Conservation (phyloP, 2,888 invertebrate genomes). For the Cepaea hortensis region DNA sequence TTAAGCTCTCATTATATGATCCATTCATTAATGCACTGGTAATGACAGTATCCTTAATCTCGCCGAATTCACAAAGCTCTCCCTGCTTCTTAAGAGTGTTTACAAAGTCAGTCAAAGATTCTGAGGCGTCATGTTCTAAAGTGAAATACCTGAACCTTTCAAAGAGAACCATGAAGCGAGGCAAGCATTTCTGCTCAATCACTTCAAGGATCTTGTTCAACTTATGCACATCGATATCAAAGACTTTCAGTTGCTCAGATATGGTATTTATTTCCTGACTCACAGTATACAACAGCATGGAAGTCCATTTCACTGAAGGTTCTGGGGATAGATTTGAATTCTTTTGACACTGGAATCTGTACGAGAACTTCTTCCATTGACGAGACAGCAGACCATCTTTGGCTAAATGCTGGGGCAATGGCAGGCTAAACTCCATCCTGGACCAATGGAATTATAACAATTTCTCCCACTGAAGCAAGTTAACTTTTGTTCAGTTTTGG, state of each 20-base stretch:
- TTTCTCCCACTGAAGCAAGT: background rate
- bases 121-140: constrained; percentile 18
- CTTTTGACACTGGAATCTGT: constrained; percentile 15
- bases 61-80: constrained; percentile 33
- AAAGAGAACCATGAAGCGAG: constrained; percentile 31
- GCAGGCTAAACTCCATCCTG: constrained; percentile 29
- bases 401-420: background rate
- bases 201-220: constrained; percentile 13
- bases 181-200: constrained; percentile 26
- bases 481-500: background rate
- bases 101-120: constrained; percentile 25
- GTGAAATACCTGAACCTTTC: constrained; percentile 34
- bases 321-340: background rate
- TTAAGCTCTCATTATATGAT: constrained; percentile 12
- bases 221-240: background rate
- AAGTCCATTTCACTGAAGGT: background rate
- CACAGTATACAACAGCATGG: constrained; percentile 27
- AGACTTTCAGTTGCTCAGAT: constrained; percentile 10
- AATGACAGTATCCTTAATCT: constrained; percentile 30
- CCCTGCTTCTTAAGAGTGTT: constrained; percentile 17
- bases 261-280: background rate
- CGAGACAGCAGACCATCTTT: constrained; percentile 3
- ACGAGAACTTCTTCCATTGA: constrained; percentile 13
- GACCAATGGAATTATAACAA: background rate
- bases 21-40: constrained; percentile 32